Percentiles rank a stretch among this genome's conserved stretches.
Evolutionary conservation across 2,797 vertebrate genomes (phyloP).

Genomic region (Epinephelus awoara): DNA sequence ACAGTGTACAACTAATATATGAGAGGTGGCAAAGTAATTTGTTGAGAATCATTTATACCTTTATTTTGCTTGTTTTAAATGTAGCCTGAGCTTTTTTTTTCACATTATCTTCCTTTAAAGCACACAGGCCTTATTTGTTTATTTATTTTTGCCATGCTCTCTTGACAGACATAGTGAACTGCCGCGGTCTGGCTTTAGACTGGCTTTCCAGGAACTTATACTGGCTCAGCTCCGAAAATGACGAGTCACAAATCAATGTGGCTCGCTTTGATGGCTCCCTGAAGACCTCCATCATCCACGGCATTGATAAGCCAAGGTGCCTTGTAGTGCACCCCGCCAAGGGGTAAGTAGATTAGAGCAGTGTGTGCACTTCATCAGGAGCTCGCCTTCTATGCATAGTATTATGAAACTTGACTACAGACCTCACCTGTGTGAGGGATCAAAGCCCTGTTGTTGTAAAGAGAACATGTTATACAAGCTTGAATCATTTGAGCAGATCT

Average conservation of each 20-base stretch:
- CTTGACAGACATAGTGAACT: conserved; percentile 93
- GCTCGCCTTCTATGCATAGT: conserved; percentile 46
- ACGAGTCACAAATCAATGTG: conserved; percentile 99
- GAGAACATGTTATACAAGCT: conserved; percentile 17
- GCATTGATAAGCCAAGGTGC: conserved; percentile 97
- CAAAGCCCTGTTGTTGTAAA: conserved; percentile 16
- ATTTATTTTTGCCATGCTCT: not conserved
- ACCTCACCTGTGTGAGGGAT: conserved; percentile 27
- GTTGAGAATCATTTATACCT: not conserved
- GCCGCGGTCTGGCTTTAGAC: conserved; percentile 95
- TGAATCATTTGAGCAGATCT: conserved; percentile 10
- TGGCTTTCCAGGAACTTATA: conserved; percentile 99
- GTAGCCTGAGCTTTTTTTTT: not conserved
- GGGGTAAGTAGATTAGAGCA: conserved; percentile 91
- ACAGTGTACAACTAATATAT: not conserved
- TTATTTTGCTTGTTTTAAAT: not conserved
- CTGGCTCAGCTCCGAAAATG: conserved; percentile 99
- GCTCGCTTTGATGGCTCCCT: conserved; percentile 97
- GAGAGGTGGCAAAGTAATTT: not conserved
- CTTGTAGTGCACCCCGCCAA: conserved; percentile 95
- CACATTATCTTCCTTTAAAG: conserved; percentile 11
- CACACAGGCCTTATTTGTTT: not conserved
- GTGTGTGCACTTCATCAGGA: conserved; percentile 55
- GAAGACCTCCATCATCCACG: conserved; percentile 98
- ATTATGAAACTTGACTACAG: conserved; percentile 25